A percentile compares a stretch with the other conserved stretches of the same genome.
Evolutionary conservation across 2,888 invertebrate species (phyloP).

Genomic region (Stenodema calcarata): DNA sequence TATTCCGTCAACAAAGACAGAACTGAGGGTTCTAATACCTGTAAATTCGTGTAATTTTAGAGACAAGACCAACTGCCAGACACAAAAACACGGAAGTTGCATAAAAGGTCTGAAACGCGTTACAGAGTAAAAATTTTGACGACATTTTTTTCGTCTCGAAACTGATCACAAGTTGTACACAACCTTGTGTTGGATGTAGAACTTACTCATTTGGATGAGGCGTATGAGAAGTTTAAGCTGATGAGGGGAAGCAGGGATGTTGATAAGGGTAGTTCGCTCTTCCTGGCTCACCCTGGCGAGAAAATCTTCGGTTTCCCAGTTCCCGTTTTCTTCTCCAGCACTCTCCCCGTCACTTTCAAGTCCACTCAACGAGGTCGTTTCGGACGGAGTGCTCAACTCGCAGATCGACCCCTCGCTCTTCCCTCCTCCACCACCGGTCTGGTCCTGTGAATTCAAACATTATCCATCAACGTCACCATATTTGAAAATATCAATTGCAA

Average conservation of each 20-base stretch:
- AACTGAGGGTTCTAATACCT: too few species aligned
- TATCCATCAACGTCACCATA: neutral
- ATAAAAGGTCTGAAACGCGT: too few species aligned
- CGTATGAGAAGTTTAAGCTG: constrained; percentile 69
- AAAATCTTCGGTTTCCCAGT: constrained; percentile 63
- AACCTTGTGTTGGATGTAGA: too few species aligned
- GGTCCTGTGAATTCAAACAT: neutral
- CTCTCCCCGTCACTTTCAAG: constrained; percentile 36
- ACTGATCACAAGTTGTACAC: too few species aligned
- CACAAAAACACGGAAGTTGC: too few species aligned
- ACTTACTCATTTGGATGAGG: constrained; percentile 60
- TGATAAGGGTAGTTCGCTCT: constrained; percentile 69
- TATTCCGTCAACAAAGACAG: too few species aligned
- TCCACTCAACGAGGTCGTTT: constrained; percentile 33
- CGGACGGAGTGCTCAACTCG: constrained; percentile 39
- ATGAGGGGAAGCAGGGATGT: constrained; percentile 78
- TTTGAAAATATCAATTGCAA: too few species aligned
- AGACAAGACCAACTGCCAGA: too few species aligned
- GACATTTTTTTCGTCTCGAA: too few species aligned
- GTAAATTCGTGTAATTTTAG: too few species aligned
- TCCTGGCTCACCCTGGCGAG: constrained; percentile 69
- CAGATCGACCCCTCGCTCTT: constrained; percentile 39
- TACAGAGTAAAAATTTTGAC: too few species aligned
- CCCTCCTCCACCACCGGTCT: neutral
- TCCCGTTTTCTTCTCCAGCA: constrained; percentile 29